Percentiles rank a stretch among this genome's conserved stretches.
These are phyloP conservation scores for Pimpla rufipes DNA, from an alignment of 2,888 invertebrate species.

Conservation along the genomic window DNA sequence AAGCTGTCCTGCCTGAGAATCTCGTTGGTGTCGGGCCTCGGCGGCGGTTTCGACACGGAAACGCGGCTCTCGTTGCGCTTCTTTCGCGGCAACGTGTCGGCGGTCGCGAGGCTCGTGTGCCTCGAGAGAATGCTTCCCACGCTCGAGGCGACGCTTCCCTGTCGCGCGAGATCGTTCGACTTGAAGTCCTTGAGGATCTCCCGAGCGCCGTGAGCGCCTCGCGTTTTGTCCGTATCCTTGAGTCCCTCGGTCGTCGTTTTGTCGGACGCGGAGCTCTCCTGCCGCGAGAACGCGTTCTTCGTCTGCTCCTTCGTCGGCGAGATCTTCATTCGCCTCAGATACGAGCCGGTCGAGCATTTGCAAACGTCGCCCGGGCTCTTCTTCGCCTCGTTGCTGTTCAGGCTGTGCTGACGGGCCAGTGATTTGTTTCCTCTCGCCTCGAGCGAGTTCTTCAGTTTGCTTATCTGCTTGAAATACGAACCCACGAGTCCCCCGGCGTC, in stretches of 20 bases:
- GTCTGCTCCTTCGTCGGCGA: constrained; percentile 83
- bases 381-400: constrained; percentile 72
- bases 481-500: constrained; percentile 78
- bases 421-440: constrained; percentile 77
- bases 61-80: constrained; percentile 58
- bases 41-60: constrained; percentile 62
- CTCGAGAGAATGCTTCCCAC: constrained; percentile 76
- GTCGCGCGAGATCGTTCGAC: constrained; percentile 69
- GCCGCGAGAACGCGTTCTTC: constrained; percentile 79
- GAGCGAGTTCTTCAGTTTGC: constrained; percentile 77
- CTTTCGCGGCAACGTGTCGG: constrained; percentile 69
- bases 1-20: constrained; percentile 72
- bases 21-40: constrained; percentile 41
- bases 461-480: constrained; percentile 81
- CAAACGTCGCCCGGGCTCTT: constrained; percentile 70
- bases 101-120: constrained; percentile 73
- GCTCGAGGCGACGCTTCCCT: constrained; percentile 74
- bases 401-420: constrained; percentile 70
- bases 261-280: constrained; percentile 64
- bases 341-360: constrained; percentile 77
- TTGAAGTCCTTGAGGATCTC: constrained; percentile 55
- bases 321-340: constrained; percentile 82
- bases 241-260: constrained; percentile 54
- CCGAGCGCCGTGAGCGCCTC: constrained; percentile 12
- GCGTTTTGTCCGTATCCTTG: constrained; percentile 56